Evolutionary conservation across 2,888 invertebrate species (phyloP).

Genomic region (Esperia sulphurella): DNA sequence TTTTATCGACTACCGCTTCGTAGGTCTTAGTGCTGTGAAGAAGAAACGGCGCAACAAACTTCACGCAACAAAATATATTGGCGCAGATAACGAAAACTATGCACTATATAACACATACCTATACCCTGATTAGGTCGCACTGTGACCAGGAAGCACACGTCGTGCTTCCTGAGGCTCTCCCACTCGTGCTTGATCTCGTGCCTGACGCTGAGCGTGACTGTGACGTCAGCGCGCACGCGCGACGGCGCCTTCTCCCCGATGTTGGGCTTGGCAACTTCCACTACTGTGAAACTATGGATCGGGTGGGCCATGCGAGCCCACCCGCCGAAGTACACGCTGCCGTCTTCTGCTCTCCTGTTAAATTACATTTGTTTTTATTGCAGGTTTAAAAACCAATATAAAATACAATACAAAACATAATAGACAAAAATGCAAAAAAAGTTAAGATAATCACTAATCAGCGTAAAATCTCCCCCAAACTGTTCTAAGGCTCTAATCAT

Average conservation of each 20-base stretch:
- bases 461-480: too few relatives aligned
- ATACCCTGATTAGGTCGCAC: constrained; percentile 91
- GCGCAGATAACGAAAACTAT: too few relatives aligned
- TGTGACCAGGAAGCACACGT: constrained; percentile 97
- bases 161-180: constrained; percentile 97
- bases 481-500: too few relatives aligned
- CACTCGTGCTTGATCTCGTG: constrained; percentile 97
- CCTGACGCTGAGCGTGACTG: constrained; percentile 93
- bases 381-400: too few relatives aligned
- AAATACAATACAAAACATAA: too few relatives aligned
- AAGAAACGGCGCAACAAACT: too few relatives aligned
- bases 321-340: constrained; percentile 93
- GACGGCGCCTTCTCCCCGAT: constrained; percentile 97
- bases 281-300: constrained; percentile 93
- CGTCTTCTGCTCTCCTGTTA: constrained; percentile 91
- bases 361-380: neutral
- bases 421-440: too few relatives aligned
- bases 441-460: too few relatives aligned
- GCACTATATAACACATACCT: constrained; percentile 82
- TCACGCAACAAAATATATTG: too few relatives aligned
- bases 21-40: too few relatives aligned
- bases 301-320: constrained; percentile 99
- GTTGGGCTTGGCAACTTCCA: constrained; percentile 95
- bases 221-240: constrained; percentile 95
- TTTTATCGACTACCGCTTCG: too few relatives aligned